Evolutionary conservation across 2,888 invertebrate species (phyloP).

Genomic region (Hydroisotoma schaefferi): DNA sequence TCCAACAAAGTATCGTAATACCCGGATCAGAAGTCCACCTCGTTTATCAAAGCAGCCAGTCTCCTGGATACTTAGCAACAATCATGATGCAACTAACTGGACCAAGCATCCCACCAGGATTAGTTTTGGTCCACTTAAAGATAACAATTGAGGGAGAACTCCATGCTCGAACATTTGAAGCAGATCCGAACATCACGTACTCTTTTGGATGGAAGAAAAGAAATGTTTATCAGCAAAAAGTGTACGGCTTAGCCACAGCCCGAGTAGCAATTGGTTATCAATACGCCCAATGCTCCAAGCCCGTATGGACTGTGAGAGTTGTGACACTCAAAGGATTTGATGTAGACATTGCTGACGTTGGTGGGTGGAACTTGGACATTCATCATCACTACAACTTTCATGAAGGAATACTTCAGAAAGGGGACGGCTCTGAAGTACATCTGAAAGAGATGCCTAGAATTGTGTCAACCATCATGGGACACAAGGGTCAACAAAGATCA

Average conservation of each 20-base stretch:
- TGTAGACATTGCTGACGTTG: slow-evolving; percentile 93
- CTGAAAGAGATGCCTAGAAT: slow-evolving; percentile 88
- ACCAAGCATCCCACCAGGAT: slow-evolving; percentile 69
- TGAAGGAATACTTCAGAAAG: slow-evolving; percentile 95
- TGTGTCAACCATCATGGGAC: slow-evolving; percentile 82
- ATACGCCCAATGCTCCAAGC: slow-evolving; percentile 77
- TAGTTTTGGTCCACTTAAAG: slow-evolving; percentile 85
- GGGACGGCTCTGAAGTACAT: slow-evolving; percentile 88
- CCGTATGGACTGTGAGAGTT: slow-evolving; percentile 94
- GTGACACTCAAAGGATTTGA: slow-evolving; percentile 92
- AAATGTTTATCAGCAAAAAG: slow-evolving; percentile 88
- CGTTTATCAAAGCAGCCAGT: slow-evolving; percentile 92
- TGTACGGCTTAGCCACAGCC: slow-evolving; percentile 82
- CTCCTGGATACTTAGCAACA: slow-evolving; percentile 88
- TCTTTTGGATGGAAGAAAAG: slow-evolving; percentile 97
- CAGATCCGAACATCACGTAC: slow-evolving; percentile 90
- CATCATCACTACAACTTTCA: slow-evolving; percentile 99
- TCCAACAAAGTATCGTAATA: slow-evolving; percentile 92
- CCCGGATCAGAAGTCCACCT: slow-evolving; percentile 90
- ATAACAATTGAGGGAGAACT: slow-evolving; percentile 90
- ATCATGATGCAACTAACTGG: slow-evolving; percentile 86
- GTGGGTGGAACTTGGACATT: slow-evolving; percentile 96
- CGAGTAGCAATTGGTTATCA: slow-evolving; percentile 88
- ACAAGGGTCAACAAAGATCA: slow-evolving; percentile 76
- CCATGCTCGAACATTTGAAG: slow-evolving; percentile 89